These are phyloP conservation scores for Anorthoa munda DNA, from an alignment of 2,888 invertebrate genomes.

Conservation along the genomic window DNA sequence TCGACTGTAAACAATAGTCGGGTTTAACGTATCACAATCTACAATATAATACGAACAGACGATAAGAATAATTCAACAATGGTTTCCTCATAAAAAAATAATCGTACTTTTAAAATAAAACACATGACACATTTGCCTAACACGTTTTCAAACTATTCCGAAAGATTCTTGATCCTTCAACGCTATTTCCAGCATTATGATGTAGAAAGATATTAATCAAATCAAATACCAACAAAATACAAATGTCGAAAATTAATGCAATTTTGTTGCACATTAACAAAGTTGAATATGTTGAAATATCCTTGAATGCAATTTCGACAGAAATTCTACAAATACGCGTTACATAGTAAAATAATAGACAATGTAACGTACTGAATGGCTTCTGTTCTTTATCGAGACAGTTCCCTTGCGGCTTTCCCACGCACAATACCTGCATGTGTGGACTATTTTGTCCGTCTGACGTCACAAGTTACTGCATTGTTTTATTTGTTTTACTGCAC, in stretches of 20 bases:
- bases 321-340: constrained; percentile 40
- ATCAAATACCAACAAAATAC: constrained; percentile 7
- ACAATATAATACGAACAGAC: constrained; percentile 21
- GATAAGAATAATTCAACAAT: constrained; percentile 28
- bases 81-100: background rate
- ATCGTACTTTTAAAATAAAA: background rate
- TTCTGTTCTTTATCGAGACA: constrained; percentile 54
- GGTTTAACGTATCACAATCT: constrained; percentile 32
- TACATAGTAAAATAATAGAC: constrained; percentile 56
- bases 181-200: constrained; percentile 1
- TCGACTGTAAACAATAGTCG: constrained; percentile 30
- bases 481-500: constrained; percentile 76
- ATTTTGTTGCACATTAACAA: constrained; percentile 30
- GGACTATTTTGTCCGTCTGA: constrained; percentile 75
- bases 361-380: constrained; percentile 47
- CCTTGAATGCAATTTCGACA: constrained; percentile 61
- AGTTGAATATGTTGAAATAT: constrained; percentile 50
- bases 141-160: constrained; percentile 8
- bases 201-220: constrained; percentile 15
- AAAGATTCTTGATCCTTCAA: background rate
- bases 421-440: constrained; percentile 80
- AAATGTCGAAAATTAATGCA: constrained; percentile 45
- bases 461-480: constrained; percentile 76
- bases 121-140: background rate
- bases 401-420: constrained; percentile 74